A percentile compares a stretch with the other conserved stretches of the same genome.
Conservation (phyloP, 2,888 invertebrate genomes). For the Macrosoma leucophasiata region DNA sequence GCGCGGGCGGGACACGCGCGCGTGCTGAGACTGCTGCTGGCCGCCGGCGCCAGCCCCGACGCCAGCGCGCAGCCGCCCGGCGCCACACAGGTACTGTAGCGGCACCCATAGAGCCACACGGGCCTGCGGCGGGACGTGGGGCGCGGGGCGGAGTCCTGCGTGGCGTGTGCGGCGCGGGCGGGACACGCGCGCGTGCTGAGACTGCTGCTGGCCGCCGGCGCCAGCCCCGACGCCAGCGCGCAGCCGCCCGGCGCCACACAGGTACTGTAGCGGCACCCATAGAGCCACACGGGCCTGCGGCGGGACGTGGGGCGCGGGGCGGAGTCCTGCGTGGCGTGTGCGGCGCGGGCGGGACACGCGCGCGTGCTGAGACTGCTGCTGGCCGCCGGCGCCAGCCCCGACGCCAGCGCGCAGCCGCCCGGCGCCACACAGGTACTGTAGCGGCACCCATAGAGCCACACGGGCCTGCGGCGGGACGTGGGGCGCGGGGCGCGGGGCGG, state of each 20-base stretch:
- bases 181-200: constrained; percentile 70
- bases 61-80: constrained; percentile 37
- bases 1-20: constrained; percentile 82
- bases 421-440: constrained; percentile 12
- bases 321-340: constrained; percentile 90
- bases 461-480: constrained; percentile 83
- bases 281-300: too few relatives aligned
- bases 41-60: constrained; percentile 89
- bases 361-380: constrained; percentile 73
- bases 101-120: too few relatives aligned
- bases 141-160: constrained; percentile 86
- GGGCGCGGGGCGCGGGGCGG: constrained; percentile 84
- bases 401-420: constrained; percentile 53
- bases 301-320: constrained; percentile 83
- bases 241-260: constrained; percentile 28
- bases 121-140: constrained; percentile 84
- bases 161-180: constrained; percentile 87
- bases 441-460: too few relatives aligned
- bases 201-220: constrained; percentile 83
- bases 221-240: constrained; percentile 81
- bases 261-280: too few relatives aligned
- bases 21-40: constrained; percentile 71
- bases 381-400: constrained; percentile 88
- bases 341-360: constrained; percentile 83
- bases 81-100: constrained; percentile 13